Evolutionary conservation across 2,888 invertebrate species (phyloP), one percentile per base, ranked within the genome.

Genomic region (Ectropis crepuscularia): DNA sequence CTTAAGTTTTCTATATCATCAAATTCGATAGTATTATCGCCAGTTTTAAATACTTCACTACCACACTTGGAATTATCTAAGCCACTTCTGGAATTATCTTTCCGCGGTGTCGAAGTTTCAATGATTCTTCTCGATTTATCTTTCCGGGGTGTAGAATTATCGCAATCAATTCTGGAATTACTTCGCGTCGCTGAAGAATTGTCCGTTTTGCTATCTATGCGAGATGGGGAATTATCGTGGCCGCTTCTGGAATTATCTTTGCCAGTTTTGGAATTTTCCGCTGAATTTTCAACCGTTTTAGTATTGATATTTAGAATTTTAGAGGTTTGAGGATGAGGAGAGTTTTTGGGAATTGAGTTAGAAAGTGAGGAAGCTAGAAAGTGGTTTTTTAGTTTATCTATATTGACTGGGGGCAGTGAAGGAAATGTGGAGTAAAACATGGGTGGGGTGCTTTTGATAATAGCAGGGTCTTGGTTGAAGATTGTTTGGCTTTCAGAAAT

Each of bases 371-470:
- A 1, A 5, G 36, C 37, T 2, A 45, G 0, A 8, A 53, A 53
- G 2, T 43, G 36, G n/a, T 43, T 53, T 5, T 42, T 10, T 0
- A 41, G 7, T 16, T 1, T 42, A 16, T 42, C 7, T 36, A 36
- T 1, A 11, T 43, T 43, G 10, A 12, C 10, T 11, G 38, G 46
- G 7, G 38, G 54, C 2, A 53, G 43, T 6, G 0, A 8, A 6
- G 54, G 54, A 8, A 55, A 47, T 41, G 11, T 16, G 2, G 46
- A 38, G 12, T 55, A 47, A 10, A 16, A 47, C 47, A 55, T 39
- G 9, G 47, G 39, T 1, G 55, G 47, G 2, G 28, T 47, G 6
- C 55, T 55, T 47, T 55, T 47, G n/a, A 55, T 48, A 16, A n/a
- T 11, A 8, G 12, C 16, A 0, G 9, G 10, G 45, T 9, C 11